Evolutionary conservation across 1,140 invertebrate genomes (phyloP), one percentile per base, ranked within the genome.

Genomic region (Pseudomyrmex flavicornis): DNA sequence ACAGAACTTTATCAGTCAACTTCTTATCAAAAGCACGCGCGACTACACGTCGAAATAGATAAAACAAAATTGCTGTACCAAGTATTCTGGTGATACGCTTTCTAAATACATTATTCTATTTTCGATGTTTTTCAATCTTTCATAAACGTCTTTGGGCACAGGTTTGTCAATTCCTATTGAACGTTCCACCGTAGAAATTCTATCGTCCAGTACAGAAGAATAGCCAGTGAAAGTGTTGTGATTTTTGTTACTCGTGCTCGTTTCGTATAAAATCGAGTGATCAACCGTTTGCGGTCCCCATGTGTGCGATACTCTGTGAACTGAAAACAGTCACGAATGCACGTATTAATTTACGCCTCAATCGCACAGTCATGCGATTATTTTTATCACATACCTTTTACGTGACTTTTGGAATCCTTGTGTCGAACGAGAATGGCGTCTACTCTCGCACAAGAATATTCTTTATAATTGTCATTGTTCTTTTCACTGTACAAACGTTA

Each of bases 81-180:
- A 95, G 87, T 97, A 97, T 92, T 97, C 96, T 0, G 96, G 96
- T 20, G 96, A 97, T 85, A 96, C 91, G 22, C 96, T 95, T 94
- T 97, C 96, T 22, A 97, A 91, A 85, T 95, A 93, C 48, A 96
- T 91, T 84, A 97, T 94, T 85, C 95, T 93, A 89, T 97, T 95
- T 93, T 97, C 97, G 10, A 97, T 93, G 63, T 92, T 91, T 92
- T 97, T 97, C 0, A 97, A 88, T 75, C 96, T 94, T 85, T 94
- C 88, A 76, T 96, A 96, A 73, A 97, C 92, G 92, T 96, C 95
- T 88, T 92, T 95, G 0, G 95, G 94, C 2, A 95, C 93, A 13
- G 95, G 94, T 90, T 94, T 95, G 22, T 92, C 93, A 50, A 96
- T 88, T 20, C 93, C 94, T 65, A 96, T 91, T 90, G 95, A 94